Conservation (phyloP, 53 echinoderm and acorn worm species). For the Actinopyga echinites region DNA sequence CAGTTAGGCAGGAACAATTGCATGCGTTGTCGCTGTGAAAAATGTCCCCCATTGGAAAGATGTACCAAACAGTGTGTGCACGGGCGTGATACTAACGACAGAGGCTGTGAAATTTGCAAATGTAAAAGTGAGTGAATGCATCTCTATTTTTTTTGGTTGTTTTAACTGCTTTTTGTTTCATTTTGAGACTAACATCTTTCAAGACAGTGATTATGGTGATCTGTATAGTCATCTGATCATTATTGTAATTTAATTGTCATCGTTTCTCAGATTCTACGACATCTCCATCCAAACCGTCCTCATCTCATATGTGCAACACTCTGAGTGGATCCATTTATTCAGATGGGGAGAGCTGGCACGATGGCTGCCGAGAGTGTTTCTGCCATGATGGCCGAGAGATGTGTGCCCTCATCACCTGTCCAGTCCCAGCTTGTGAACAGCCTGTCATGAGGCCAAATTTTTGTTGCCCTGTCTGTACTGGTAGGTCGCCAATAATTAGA, state of each 20-base stretch:
- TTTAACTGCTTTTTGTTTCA: too few species aligned
- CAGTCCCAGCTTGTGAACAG: constrained; percentile 73
- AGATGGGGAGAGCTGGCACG: constrained; percentile 97
- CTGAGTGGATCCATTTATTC: constrained; percentile 61
- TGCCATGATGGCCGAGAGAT: constrained; percentile 97
- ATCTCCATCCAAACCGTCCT: constrained; percentile 24
- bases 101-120: constrained; percentile 91
- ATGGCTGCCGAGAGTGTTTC: constrained; percentile 96
- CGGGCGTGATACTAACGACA: constrained; percentile 85
- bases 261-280: constrained; percentile 24
- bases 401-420: constrained; percentile 91
- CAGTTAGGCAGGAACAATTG: constrained; percentile 74
- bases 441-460: constrained; percentile 80
- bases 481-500: constrained; percentile 31
- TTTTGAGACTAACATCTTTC: too few species aligned
- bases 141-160: too few species aligned
- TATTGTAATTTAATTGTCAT: background rate
- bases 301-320: constrained; percentile 41
- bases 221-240: background rate
- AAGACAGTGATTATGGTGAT: too few species aligned
- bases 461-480: constrained; percentile 92
- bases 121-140: constrained; percentile 76
- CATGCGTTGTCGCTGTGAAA: constrained; percentile 75
- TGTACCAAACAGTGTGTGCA: constrained; percentile 87
- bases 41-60: constrained; percentile 64